These are phyloP conservation scores for Chromobotia macracanthus DNA, from an alignment of 2,797 vertebrate genomes.

Conservation along the genomic window DNA sequence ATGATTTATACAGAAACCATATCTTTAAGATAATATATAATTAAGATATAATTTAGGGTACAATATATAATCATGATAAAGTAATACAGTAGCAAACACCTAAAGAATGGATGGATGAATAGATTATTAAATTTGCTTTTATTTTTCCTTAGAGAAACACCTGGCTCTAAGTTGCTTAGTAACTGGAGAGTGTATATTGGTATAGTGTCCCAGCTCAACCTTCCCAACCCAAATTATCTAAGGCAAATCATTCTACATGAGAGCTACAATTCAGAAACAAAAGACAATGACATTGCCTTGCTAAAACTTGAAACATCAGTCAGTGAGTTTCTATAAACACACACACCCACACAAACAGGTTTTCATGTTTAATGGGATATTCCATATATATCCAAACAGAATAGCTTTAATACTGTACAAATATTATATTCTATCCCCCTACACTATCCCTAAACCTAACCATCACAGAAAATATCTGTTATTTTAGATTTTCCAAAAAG, in stretches of 20 bases:
- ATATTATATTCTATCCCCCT: no score
- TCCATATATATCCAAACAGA: no score
- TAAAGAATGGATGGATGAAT: neutral
- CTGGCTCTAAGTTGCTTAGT: conserved; percentile 69
- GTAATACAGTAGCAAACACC: no score
- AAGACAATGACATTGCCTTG: conserved; percentile 80
- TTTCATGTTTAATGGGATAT: no score
- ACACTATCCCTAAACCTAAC: no score
- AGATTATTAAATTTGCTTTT: neutral
- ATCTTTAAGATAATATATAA: neutral
- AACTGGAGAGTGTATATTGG: conserved; percentile 80
- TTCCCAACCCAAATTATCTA: conserved; percentile 61
- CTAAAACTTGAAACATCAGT: conserved; percentile 70
- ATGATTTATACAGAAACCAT: neutral
- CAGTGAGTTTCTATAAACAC: conserved; percentile 39
- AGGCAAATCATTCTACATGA: conserved; percentile 79
- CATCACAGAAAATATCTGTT: no score
- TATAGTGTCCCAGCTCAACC: conserved; percentile 69
- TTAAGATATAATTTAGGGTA: no score
- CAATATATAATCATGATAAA: no score
- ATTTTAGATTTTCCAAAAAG: no score
- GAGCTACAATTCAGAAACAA: conserved; percentile 73
- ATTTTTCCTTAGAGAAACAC: conserved; percentile 15
- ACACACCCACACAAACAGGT: no score
- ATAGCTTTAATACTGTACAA: no score